A percentile compares a stretch with the other conserved stretches of the same genome.
Conservation (phyloP, 2,113 vertebrate genomes). For the Oostethus manadensis region DNA sequence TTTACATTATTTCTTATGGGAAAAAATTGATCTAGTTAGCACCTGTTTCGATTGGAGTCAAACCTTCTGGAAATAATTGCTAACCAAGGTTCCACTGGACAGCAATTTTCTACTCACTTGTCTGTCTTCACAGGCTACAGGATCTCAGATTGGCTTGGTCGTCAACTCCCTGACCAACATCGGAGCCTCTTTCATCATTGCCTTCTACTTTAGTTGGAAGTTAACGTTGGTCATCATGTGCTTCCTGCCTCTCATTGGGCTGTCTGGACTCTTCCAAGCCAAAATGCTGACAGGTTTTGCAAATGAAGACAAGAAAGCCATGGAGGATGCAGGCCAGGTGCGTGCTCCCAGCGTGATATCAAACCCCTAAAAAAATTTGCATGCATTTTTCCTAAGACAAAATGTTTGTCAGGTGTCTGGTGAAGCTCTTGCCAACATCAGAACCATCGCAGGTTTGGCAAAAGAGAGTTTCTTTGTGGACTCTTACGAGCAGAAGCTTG, state of each 20-base stretch:
- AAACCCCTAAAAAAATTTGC: neutral
- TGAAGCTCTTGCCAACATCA: slow-evolving; percentile 73
- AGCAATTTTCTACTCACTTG: neutral
- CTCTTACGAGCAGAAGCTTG: slow-evolving; percentile 62
- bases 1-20: too few relatives aligned
- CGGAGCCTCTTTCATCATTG: slow-evolving; percentile 69
- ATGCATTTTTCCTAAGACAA: neutral
- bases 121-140: slow-evolving; percentile 65
- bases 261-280: slow-evolving; percentile 68
- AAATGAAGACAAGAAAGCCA: slow-evolving; percentile 67
- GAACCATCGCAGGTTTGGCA: slow-evolving; percentile 73
- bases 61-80: too few relatives aligned
- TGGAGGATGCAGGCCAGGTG: slow-evolving; percentile 73
- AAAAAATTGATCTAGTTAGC: too few relatives aligned
- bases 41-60: too few relatives aligned
- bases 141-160: slow-evolving; percentile 75
- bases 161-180: slow-evolving; percentile 71
- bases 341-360: neutral
- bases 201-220: slow-evolving; percentile 77
- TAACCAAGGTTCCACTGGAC: too few relatives aligned
- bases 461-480: slow-evolving; percentile 70
- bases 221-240: slow-evolving; percentile 71
- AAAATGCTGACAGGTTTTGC: slow-evolving; percentile 75
- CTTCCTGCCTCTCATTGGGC: slow-evolving; percentile 70
- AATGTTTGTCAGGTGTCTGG: slow-evolving; percentile 64